phyloP scores from a whole-genome alignment of 2,888 invertebrate genomes.

The Monopis laevigella region DNA sequence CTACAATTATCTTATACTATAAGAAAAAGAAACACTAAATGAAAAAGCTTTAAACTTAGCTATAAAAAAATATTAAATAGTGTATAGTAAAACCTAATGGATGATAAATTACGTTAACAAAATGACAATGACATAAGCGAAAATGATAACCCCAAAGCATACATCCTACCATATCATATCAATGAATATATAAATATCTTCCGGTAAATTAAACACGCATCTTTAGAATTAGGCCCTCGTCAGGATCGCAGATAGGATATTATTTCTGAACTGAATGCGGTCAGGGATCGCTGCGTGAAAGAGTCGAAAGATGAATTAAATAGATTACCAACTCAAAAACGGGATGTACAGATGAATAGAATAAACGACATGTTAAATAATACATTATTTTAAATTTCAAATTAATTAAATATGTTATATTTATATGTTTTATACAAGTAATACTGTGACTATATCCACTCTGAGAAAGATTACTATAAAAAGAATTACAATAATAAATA shows the following conservation, averaged over 20 bases:
- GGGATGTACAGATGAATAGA: background rate
- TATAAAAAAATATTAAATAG: too few species aligned
- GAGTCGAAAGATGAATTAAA: conserved; percentile 63
- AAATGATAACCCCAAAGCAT: background rate
- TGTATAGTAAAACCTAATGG: too few species aligned
- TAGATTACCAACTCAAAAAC: conserved; percentile 33
- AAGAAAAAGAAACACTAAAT: too few species aligned
- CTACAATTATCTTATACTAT: background rate
- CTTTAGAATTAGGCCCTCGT: conserved; percentile 45
- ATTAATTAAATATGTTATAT: too few species aligned
- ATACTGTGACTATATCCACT: too few species aligned
- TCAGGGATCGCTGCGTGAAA: conserved; percentile 51
- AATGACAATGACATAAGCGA: background rate
- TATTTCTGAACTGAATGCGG: conserved; percentile 55
- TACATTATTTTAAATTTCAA: too few species aligned
- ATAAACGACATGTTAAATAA: too few species aligned
- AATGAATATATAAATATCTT: conserved; percentile 61
- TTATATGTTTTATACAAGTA: too few species aligned
- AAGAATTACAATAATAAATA: too few species aligned
- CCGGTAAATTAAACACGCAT: conserved; percentile 63
- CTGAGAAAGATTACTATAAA: too few species aligned
- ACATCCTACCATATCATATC: conserved; percentile 34
- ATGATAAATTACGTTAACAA: background rate
- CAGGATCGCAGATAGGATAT: conserved; percentile 59
- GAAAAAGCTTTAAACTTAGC: too few species aligned